phyloP scores from a whole-genome alignment of 2,113 vertebrate species.

The Egretta garzetta region DNA sequence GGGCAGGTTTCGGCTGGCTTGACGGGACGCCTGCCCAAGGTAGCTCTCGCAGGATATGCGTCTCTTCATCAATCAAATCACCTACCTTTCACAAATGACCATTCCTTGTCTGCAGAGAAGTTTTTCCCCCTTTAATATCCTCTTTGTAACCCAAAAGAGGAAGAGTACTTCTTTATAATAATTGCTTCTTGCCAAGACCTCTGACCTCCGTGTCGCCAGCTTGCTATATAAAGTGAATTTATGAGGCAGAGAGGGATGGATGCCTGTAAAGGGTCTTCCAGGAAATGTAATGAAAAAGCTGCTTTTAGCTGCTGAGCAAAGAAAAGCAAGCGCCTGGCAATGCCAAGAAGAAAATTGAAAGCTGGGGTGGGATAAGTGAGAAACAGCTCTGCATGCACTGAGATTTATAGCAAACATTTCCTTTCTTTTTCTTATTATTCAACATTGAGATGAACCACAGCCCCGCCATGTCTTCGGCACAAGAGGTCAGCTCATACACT shows the following conservation, averaged over 20 bases:
- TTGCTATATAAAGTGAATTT: constrained; percentile 67
- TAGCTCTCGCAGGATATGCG: not conserved
- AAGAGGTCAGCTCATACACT: not conserved
- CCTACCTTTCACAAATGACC: not conserved
- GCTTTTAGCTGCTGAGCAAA: constrained; percentile 56
- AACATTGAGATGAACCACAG: constrained; percentile 31
- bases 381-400: not conserved
- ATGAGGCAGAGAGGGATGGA: constrained; percentile 52
- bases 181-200: constrained; percentile 50
- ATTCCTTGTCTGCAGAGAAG: not conserved
- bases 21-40: not conserved
- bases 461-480: not conserved
- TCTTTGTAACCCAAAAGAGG: constrained; percentile 18
- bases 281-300: constrained; percentile 68
- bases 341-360: constrained; percentile 63
- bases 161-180: constrained; percentile 26
- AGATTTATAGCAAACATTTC: constrained; percentile 57
- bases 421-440: constrained; percentile 60
- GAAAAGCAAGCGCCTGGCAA: constrained; percentile 19
- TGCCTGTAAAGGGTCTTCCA: constrained; percentile 50
- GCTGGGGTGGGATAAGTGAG: constrained; percentile 12
- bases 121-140: not conserved
- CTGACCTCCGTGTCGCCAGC: constrained; percentile 7
- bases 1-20: not conserved
- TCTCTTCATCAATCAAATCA: not conserved